Evolutionary conservation across 1,140 invertebrate species (phyloP).

Genomic region (Drosophila malerkotliana): DNA sequence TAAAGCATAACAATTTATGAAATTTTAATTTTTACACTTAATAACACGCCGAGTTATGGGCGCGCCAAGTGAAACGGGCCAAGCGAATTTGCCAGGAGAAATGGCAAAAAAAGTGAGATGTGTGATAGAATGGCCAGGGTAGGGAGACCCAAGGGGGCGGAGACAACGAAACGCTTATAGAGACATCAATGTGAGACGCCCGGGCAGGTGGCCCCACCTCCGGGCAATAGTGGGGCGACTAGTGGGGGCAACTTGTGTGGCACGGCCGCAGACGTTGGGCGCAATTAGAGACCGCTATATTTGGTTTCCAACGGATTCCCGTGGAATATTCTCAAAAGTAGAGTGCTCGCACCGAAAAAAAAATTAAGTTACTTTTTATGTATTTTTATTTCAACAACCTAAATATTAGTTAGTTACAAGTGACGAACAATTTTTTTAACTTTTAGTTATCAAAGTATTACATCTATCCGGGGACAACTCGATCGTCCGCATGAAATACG

Average conservation of each 20-base stretch:
- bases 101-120: neutral
- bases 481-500: constrained; percentile 4
- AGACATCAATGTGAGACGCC: constrained; percentile 71
- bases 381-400: neutral
- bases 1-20: constrained; percentile 80
- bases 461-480: neutral
- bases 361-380: neutral
- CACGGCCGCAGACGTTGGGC: constrained; percentile 49
- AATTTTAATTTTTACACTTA: constrained; percentile 81
- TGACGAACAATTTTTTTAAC: neutral
- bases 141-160: neutral
- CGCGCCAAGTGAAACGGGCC: constrained; percentile 55
- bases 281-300: constrained; percentile 70
- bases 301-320: constrained; percentile 27
- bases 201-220: constrained; percentile 57
- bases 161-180: constrained; percentile 32
- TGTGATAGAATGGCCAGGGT: neutral
- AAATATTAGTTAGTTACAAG: neutral
- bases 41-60: constrained; percentile 75
- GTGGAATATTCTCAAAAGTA: constrained; percentile 26
- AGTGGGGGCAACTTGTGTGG: constrained; percentile 64
- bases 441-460: constrained; percentile 2
- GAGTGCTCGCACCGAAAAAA: neutral
- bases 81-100: constrained; percentile 13
- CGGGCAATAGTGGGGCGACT: constrained; percentile 1